Evolutionary conservation across 2,797 vertebrate genomes (phyloP).

Genomic region (Kryptopterus vitreolus): DNA sequence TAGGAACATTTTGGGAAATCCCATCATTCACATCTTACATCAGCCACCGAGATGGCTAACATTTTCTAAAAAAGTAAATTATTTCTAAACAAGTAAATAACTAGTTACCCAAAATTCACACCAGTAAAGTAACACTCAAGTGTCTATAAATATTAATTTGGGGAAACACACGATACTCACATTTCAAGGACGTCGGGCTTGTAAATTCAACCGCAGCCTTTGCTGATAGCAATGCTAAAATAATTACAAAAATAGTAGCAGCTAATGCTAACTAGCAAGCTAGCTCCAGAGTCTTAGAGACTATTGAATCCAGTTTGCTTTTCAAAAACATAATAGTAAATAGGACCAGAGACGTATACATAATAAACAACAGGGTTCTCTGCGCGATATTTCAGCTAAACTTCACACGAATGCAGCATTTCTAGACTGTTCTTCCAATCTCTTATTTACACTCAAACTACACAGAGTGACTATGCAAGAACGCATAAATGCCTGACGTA

Average conservation of each 20-base stretch:
- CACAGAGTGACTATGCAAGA: slow-evolving; percentile 77
- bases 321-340: neutral
- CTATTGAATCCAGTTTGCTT: neutral
- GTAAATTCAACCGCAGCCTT: slow-evolving; percentile 52
- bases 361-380: neutral
- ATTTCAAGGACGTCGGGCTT: slow-evolving; percentile 62
- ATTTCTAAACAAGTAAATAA: too few species aligned
- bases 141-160: neutral
- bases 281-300: neutral
- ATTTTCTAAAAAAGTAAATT: neutral
- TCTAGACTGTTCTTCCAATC: slow-evolving; percentile 49
- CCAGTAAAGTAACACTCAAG: neutral
- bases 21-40: neutral
- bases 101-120: neutral
- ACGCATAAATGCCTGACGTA: slow-evolving; percentile 64
- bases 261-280: slow-evolving; percentile 51
- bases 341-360: neutral
- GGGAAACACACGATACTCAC: slow-evolving; percentile 60
- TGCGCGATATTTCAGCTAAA: neutral
- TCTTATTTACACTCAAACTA: slow-evolving; percentile 73
- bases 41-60: neutral
- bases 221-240: slow-evolving; percentile 26
- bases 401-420: neutral
- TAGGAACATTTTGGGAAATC: neutral
- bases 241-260: slow-evolving; percentile 29